These are phyloP conservation scores for Dryomyza anilis DNA, from an alignment of 2,888 invertebrate species.

Conservation along the genomic window DNA sequence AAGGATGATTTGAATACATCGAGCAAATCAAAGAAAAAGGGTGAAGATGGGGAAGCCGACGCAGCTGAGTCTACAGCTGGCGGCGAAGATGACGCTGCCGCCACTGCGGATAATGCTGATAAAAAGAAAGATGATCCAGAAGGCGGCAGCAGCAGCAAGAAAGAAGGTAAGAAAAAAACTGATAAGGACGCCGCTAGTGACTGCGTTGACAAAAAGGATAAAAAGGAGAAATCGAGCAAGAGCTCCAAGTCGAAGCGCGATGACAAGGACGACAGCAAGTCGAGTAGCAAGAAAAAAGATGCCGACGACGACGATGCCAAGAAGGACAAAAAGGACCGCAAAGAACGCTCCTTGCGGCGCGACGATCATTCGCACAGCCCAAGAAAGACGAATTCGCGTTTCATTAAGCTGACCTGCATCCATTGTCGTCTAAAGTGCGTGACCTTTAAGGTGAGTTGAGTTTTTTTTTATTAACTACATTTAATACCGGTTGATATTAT, in stretches of 20 bases:
- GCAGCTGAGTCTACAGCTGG: conserved; percentile 47
- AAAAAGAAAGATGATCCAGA: conserved; percentile 40
- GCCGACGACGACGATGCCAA: conserved; percentile 58
- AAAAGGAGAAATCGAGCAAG: conserved; percentile 51
- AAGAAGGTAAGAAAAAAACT: conserved; percentile 61
- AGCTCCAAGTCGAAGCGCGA: conserved; percentile 44
- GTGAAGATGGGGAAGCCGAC: conserved; percentile 40
- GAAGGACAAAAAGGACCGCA: conserved; percentile 41
- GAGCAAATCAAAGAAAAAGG: conserved; percentile 45
- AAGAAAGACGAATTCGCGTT: conserved; percentile 54
- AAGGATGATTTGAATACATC: conserved; percentile 33
- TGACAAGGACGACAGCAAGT: conserved; percentile 43
- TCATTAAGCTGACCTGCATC: conserved; percentile 76
- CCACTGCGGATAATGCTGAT: conserved; percentile 40
- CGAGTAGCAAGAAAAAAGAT: conserved; percentile 42
- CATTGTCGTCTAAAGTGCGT: conserved; percentile 77
- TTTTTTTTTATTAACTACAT: not conserved
- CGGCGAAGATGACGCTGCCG: conserved; percentile 42
- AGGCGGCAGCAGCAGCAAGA: conserved; percentile 39
- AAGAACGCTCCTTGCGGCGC: conserved; percentile 37
- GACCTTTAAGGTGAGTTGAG: conserved; percentile 69
- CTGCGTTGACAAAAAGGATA: conserved; percentile 48
- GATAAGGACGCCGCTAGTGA: conserved; percentile 51
- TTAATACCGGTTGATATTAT: not conserved
- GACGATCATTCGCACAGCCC: conserved; percentile 47